A percentile compares a stretch with the other conserved stretches of the same genome.
phyloP scores from a whole-genome alignment of 2,113 vertebrate genomes.

The Ibidorhyncha struthersii region DNA sequence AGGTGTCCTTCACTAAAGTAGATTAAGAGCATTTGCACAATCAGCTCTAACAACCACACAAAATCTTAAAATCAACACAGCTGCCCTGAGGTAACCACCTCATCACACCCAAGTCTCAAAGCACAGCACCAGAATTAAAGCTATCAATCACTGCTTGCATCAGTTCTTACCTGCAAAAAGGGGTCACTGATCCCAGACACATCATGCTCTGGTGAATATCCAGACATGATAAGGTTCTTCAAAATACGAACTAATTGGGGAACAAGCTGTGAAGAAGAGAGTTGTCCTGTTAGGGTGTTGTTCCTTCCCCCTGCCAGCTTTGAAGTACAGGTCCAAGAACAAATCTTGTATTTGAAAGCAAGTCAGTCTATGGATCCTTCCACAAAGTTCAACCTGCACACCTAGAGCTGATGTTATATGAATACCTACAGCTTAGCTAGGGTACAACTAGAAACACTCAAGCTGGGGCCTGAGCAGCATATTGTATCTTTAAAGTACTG shows the following conservation, averaged over 20 bases:
- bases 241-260: constrained; percentile 98
- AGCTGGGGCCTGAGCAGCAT: not conserved
- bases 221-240: constrained; percentile 99
- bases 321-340: not conserved
- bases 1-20: not conserved
- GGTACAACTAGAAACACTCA: not conserved
- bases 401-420: not conserved
- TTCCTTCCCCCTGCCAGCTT: not conserved
- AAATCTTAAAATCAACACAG: not conserved
- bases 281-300: not conserved
- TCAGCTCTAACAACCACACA: not conserved
- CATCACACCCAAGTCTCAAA: not conserved
- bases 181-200: constrained; percentile 99
- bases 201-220: constrained; percentile 98
- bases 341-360: not conserved
- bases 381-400: not conserved
- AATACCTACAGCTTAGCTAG: not conserved
- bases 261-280: constrained; percentile 87
- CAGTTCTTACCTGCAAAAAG: constrained; percentile 92
- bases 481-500: not conserved
- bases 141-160: not conserved
- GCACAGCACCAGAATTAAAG: not conserved
- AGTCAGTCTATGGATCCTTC: not conserved
- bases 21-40: not conserved
- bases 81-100: not conserved